A percentile compares a stretch with the other conserved stretches of the same genome.
Conservation (phyloP, 2,797 vertebrate species). For the Holocentrus rufus region DNA sequence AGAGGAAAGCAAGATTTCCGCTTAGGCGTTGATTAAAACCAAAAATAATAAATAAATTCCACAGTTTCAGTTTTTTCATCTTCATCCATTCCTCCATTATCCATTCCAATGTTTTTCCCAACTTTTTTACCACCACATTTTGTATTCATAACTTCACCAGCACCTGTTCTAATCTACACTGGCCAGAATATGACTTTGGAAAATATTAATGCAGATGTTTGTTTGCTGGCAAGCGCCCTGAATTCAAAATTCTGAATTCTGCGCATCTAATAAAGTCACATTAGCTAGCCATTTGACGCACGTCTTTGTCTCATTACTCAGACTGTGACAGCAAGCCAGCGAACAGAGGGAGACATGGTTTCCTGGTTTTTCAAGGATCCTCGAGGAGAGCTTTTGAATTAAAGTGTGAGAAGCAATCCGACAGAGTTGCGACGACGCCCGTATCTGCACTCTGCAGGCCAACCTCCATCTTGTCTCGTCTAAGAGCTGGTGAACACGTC, state of each 20-base stretch:
- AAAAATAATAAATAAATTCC: no score
- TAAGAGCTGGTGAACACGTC: constrained; percentile 41
- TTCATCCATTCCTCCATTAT: constrained; percentile 9
- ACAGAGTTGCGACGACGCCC: constrained; percentile 41
- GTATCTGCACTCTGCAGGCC: constrained; percentile 50
- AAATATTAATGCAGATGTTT: not conserved
- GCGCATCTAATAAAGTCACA: constrained; percentile 2
- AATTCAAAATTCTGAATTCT: not conserved
- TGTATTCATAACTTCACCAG: not conserved
- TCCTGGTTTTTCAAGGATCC: constrained; percentile 24
- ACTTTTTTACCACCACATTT: not conserved
- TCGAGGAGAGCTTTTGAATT: constrained; percentile 25
- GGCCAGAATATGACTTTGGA: no score
- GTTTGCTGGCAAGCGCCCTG: not conserved
- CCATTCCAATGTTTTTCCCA: no score
- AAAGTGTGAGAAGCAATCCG: constrained; percentile 39
- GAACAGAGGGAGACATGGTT: constrained; percentile 11
- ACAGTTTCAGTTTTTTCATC: constrained; percentile 1
- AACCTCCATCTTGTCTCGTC: constrained; percentile 59
- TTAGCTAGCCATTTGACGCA: constrained; percentile 4
- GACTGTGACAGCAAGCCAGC: not conserved
- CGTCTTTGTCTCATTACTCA: constrained; percentile 10
- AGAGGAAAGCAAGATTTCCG: constrained; percentile 48
- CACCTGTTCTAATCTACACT: no score
- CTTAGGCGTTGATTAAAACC: no score